phyloP scores from a whole-genome alignment of 2,888 invertebrate species.

The Drosophila sordidula region DNA sequence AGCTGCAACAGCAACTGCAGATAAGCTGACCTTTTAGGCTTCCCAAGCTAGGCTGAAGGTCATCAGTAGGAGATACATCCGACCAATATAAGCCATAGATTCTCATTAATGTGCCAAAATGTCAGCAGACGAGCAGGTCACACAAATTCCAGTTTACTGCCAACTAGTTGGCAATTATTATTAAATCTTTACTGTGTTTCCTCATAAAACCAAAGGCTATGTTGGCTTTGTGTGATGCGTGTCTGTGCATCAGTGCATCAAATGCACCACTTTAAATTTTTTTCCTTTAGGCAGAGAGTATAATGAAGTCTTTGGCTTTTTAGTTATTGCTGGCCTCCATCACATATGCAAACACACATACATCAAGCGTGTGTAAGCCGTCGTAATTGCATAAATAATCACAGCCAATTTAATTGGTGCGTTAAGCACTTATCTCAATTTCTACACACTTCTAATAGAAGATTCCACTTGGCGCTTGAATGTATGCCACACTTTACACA shows the following conservation, averaged over 20 bases:
- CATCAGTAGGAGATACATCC: background rate
- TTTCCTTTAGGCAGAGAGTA: too few relatives aligned
- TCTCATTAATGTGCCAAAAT: too few relatives aligned
- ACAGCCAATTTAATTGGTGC: slow-evolving; percentile 14
- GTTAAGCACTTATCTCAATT: slow-evolving; percentile 9
- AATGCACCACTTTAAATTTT: too few relatives aligned
- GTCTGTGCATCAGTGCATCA: too few relatives aligned
- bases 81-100: background rate
- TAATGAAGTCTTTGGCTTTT: background rate
- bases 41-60: slow-evolving; percentile 12
- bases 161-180: too few relatives aligned
- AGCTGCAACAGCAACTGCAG: slow-evolving; percentile 26
- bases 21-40: slow-evolving; percentile 29
- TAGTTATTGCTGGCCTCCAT: slow-evolving; percentile 7
- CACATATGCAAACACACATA: background rate
- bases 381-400: slow-evolving; percentile 22
- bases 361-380: slow-evolving; percentile 7
- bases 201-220: too few relatives aligned
- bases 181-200: too few relatives aligned
- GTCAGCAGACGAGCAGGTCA: too few relatives aligned
- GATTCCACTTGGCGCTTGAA: background rate
- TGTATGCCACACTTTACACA: background rate
- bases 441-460: slow-evolving; percentile 1
- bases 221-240: too few relatives aligned
- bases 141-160: too few relatives aligned